These are phyloP conservation scores for Pristionchus entomophagus DNA, from an alignment of 2,888 invertebrate genomes.

Conservation along the genomic window DNA sequence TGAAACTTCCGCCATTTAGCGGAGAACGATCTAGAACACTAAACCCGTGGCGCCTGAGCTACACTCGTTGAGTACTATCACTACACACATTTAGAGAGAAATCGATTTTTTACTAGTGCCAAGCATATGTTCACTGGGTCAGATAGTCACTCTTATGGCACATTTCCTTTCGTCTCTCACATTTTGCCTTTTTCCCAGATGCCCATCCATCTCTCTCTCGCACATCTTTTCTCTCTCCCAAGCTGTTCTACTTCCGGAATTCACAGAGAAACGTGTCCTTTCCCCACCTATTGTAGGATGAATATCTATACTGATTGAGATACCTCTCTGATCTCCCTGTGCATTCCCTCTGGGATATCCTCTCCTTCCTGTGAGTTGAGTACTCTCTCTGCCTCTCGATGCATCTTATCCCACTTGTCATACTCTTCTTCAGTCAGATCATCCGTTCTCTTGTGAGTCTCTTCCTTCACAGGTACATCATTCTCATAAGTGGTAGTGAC, in stretches of 20 bases:
- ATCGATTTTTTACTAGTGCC: too few relatives aligned
- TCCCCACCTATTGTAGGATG: too few relatives aligned
- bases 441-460: slow-evolving; percentile 23
- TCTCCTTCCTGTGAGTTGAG: slow-evolving; percentile 29
- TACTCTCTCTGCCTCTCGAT: slow-evolving; percentile 38
- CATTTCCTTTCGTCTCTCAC: not conserved
- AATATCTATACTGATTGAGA: too few relatives aligned
- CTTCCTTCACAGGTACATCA: slow-evolving; percentile 68
- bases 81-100: too few relatives aligned
- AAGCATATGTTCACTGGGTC: too few relatives aligned
- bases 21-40: too few relatives aligned
- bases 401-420: slow-evolving; percentile 47
- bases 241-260: not conserved
- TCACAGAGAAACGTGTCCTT: too few relatives aligned
- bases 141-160: too few relatives aligned
- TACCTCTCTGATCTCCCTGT: slow-evolving; percentile 26
- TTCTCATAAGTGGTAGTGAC: slow-evolving; percentile 69
- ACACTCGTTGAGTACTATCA: too few relatives aligned
- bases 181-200: not conserved
- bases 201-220: slow-evolving; percentile 19
- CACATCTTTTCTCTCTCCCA: slow-evolving; percentile 7
- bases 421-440: slow-evolving; percentile 38
- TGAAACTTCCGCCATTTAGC: too few relatives aligned
- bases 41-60: too few relatives aligned
- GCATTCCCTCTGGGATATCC: slow-evolving; percentile 32